Evolutionary conservation across 2,888 invertebrate species (phyloP).

Genomic region (Hemicrepidius hirtus): DNA sequence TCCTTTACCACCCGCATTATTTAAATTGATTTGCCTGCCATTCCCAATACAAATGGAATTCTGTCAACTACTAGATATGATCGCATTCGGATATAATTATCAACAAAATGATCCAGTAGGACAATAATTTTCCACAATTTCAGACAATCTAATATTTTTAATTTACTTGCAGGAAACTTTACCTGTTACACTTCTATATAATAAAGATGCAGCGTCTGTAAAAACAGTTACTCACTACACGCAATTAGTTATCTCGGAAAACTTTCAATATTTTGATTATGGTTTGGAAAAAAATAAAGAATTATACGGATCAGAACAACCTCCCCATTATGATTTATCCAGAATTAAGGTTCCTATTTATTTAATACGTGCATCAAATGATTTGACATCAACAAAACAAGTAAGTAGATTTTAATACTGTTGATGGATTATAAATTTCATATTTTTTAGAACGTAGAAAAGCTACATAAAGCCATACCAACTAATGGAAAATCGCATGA

Average conservation of each 20-base stretch:
- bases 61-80: constrained; percentile 52
- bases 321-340: constrained; percentile 76
- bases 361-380: constrained; percentile 78
- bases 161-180: constrained; percentile 64
- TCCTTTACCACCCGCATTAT: background rate
- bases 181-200: constrained; percentile 67
- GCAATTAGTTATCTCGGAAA: constrained; percentile 63
- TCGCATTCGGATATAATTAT: constrained; percentile 48
- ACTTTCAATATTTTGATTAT: constrained; percentile 77
- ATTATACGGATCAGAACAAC: constrained; percentile 73
- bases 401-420: constrained; percentile 62
- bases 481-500: constrained; percentile 54
- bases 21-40: constrained; percentile 42
- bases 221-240: constrained; percentile 65
- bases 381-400: constrained; percentile 76
- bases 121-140: too few species aligned
- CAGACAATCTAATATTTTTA: too few species aligned
- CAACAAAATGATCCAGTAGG: constrained; percentile 56
- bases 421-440: background rate
- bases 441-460: constrained; percentile 66
- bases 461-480: constrained; percentile 65
- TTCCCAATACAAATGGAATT: constrained; percentile 52
- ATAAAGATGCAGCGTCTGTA: constrained; percentile 67
- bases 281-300: constrained; percentile 73
- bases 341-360: constrained; percentile 77